Evolutionary conservation across 2,113 vertebrate species (phyloP).

Genomic region (Macquaria australasica): DNA sequence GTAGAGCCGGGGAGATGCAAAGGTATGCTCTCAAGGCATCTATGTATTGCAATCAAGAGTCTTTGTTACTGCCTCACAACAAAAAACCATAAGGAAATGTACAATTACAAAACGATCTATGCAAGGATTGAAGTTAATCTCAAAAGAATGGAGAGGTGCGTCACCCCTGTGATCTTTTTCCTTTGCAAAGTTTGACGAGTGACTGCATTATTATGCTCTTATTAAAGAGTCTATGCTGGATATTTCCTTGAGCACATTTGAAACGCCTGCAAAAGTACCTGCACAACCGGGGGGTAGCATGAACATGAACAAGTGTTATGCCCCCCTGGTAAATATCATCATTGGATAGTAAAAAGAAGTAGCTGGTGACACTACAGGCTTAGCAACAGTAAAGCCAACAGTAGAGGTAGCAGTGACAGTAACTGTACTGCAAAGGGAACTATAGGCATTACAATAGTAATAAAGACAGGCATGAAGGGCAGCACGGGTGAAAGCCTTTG

Average conservation of each 20-base stretch:
- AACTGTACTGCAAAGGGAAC: neutral
- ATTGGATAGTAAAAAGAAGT: slow-evolving; percentile 6
- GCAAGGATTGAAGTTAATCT: slow-evolving; percentile 1
- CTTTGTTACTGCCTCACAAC: slow-evolving; percentile 21
- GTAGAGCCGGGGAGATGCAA: slow-evolving; percentile 16
- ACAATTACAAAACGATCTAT: slow-evolving; percentile 18
- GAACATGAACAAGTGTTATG: neutral
- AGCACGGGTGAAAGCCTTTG: neutral
- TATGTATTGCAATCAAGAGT: slow-evolving; percentile 19
- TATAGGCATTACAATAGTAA: neutral
- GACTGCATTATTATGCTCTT: neutral
- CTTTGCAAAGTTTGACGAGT: slow-evolving; percentile 2
- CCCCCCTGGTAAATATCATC: neutral
- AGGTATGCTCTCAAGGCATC: slow-evolving; percentile 46
- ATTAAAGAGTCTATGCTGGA: neutral
- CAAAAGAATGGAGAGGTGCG: neutral
- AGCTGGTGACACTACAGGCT: slow-evolving; percentile 10
- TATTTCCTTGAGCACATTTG: slow-evolving; percentile 18
- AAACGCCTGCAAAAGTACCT: neutral
- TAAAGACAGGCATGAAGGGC: neutral
- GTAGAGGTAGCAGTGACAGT: neutral
- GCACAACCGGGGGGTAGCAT: neutral
- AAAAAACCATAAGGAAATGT: slow-evolving; percentile 7
- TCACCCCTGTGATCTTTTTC: slow-evolving; percentile 5
- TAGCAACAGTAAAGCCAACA: neutral